These are phyloP conservation scores for Magallana angulata DNA, from an alignment of 1,140 invertebrate species.

Conservation along the genomic window DNA sequence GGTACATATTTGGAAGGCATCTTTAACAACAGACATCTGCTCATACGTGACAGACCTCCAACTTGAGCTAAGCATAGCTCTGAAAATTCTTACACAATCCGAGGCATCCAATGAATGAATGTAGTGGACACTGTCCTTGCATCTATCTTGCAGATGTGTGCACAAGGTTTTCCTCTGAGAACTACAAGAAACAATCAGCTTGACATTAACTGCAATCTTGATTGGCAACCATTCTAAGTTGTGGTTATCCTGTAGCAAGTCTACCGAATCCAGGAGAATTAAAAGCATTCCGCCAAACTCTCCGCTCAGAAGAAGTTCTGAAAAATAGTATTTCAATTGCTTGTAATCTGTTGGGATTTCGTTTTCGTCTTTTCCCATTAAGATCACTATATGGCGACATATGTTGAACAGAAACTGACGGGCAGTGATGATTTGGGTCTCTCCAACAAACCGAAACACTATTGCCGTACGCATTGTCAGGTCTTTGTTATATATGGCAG, in stretches of 20 bases:
- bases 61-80: conserved; percentile 61
- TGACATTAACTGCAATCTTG: conserved; percentile 72
- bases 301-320: conserved; percentile 68
- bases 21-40: conserved; percentile 69
- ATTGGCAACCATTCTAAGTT: conserved; percentile 77
- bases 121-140: conserved; percentile 62
- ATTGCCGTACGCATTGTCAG: conserved; percentile 65
- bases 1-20: conserved; percentile 64
- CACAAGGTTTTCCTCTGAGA: conserved; percentile 64
- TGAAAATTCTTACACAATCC: conserved; percentile 69
- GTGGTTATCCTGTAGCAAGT: conserved; percentile 69
- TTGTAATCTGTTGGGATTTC: conserved; percentile 70
- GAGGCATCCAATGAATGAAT: conserved; percentile 60
- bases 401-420: conserved; percentile 69
- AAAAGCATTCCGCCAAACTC: conserved; percentile 73
- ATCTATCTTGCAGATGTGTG: conserved; percentile 64
- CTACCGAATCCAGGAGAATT: conserved; percentile 74
- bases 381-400: conserved; percentile 72
- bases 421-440: conserved; percentile 65
- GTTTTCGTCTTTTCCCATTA: conserved; percentile 61
- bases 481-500: conserved; percentile 58
- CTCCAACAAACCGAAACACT: conserved; percentile 72
- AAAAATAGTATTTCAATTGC: conserved; percentile 69
- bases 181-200: conserved; percentile 72
- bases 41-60: conserved; percentile 84